Base-by-base conservation (phyloP, 2,888 invertebrate genomes). In the Perizoma flavofasciatum region DNA sequence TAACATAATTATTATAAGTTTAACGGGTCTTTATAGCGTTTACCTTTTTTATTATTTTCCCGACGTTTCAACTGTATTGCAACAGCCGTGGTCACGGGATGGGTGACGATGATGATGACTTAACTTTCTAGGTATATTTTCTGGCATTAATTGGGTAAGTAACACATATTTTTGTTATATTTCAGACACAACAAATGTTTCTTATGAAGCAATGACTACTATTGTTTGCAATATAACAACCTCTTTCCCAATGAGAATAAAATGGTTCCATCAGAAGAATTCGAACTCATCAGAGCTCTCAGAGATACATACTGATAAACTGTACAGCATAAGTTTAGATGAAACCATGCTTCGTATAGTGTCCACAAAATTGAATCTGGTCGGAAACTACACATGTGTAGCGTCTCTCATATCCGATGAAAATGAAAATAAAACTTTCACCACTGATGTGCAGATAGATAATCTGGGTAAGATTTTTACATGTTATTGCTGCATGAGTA, bases 361-460 rank as follows among this genome's bases (percentile, higher is more conserved):
- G 6, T 56, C 39, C 9, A 56, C 61, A 57, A 62, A 61, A 34
- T 35, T 54, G 4, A 46, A 44, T 0, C 33, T 46, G 6, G 59
- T 22, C n/a, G 67, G 69, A 40, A 61, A 58, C 10, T 63, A 67
- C 10, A 64, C 49, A 4, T 69, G 69, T 41, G 61, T 60, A 58
- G 61, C 64, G 4, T 48, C 55, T 11, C 46, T 66, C 3, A 5
- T 50, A 6, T 40, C 49, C 5, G 55, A 55, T 47, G 41, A 41
- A 4, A 10, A 50, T 5, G 61, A 61, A 45, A 66, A 53, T 10
- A 33, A 43, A 7, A 6, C 40, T 33, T 66, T 46, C 35, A 49
- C 34, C 6, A 53, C 61, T 4, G 34, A 59, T 6, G 49, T 61
- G 5, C 43, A 59, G 9, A 55, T 66, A 11, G 32, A 47, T 34